Evolutionary conservation across 2,888 invertebrate genomes (phyloP).

Genomic region (Sarcophaga rosellei): DNA sequence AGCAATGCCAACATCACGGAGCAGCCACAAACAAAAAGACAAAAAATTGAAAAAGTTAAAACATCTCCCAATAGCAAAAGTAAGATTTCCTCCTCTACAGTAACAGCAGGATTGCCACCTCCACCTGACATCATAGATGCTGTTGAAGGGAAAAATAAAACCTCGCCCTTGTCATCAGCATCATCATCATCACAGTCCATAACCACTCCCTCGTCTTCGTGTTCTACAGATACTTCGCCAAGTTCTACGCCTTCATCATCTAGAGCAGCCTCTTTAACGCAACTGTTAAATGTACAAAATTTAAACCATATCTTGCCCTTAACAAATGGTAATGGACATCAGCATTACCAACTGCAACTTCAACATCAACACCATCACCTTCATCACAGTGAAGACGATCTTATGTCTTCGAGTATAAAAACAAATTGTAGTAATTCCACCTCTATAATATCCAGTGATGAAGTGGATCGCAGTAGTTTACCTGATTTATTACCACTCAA

Average conservation of each 20-base stretch:
- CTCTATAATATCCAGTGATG: conserved; percentile 72
- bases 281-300: conserved; percentile 75
- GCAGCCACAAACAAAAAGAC: conserved; percentile 93
- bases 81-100: conserved; percentile 36
- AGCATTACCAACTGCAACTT: neutral
- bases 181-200: conserved; percentile 75
- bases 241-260: conserved; percentile 76
- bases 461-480: conserved; percentile 76
- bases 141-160: conserved; percentile 71
- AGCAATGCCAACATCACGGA: conserved; percentile 85
- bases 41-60: conserved; percentile 84
- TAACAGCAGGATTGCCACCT: conserved; percentile 54
- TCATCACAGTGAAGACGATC: conserved; percentile 34
- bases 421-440: conserved; percentile 15
- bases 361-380: conserved; percentile 56
- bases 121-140: conserved; percentile 75
- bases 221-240: conserved; percentile 75
- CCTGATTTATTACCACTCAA: conserved; percentile 74
- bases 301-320: conserved; percentile 74
- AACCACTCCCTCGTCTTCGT: conserved; percentile 73
- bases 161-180: conserved; percentile 77
- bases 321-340: conserved; percentile 63
- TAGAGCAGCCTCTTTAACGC: conserved; percentile 75
- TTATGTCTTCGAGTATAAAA: conserved; percentile 54
- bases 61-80: conserved; percentile 35